phyloP scores from a whole-genome alignment of 2,113 vertebrate species.

The Lasiurus cinereus region DNA sequence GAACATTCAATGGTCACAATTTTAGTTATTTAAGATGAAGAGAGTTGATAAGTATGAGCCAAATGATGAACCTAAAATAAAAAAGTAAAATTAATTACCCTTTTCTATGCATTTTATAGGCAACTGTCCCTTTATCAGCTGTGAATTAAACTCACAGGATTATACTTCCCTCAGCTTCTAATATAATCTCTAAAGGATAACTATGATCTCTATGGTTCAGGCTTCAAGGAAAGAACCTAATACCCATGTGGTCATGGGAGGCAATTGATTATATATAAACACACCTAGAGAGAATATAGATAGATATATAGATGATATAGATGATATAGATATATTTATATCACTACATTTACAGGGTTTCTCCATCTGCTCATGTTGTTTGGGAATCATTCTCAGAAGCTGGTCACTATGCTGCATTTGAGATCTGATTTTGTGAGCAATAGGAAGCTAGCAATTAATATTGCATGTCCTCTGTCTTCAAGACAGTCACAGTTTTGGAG shows the following conservation, averaged over 20 bases:
- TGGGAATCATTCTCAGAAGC: neutral
- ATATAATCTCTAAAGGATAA: neutral
- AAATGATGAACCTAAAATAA: neutral
- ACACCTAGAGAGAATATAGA: too few species aligned
- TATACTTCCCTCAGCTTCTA: neutral
- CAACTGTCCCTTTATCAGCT: neutral
- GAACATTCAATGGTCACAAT: neutral
- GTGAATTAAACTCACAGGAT: neutral
- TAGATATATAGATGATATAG: too few species aligned
- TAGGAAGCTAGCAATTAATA: neutral
- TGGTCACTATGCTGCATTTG: neutral
- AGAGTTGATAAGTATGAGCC: neutral
- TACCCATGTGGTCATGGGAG: neutral
- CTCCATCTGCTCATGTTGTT: neutral
- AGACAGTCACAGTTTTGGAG: conserved; percentile 1
- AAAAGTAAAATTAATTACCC: neutral
- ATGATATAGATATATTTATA: too few species aligned
- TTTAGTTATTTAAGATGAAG: neutral
- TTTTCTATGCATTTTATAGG: neutral
- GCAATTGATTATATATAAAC: neutral
- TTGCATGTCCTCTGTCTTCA: neutral
- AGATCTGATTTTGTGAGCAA: neutral
- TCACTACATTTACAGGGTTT: neutral
- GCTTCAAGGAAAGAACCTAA: neutral
- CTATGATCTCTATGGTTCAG: neutral